Conservation (phyloP, 2,888 invertebrate species). For the Callosobruchus maculatus region DNA sequence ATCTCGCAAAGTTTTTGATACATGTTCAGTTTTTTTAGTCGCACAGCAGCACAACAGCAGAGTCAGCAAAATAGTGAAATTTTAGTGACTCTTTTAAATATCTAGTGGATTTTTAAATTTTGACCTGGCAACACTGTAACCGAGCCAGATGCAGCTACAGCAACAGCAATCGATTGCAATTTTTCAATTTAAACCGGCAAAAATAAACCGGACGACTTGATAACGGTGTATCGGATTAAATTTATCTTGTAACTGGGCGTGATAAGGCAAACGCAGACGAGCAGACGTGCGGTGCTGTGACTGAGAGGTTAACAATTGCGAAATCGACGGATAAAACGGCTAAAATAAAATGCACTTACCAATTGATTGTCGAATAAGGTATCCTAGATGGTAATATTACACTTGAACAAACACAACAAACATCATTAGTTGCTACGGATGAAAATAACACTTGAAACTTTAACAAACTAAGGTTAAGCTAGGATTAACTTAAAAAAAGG, state of each 20-base stretch:
- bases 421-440: slow-evolving; percentile 36
- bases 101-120: too few species aligned
- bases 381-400: slow-evolving; percentile 36
- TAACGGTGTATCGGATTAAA: not conserved
- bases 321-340: not conserved
- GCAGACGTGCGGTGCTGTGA: not conserved
- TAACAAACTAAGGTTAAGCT: slow-evolving; percentile 12
- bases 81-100: too few species aligned
- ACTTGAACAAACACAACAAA: slow-evolving; percentile 49
- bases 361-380: slow-evolving; percentile 32
- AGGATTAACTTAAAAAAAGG: slow-evolving; percentile 15
- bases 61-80: too few species aligned
- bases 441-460: slow-evolving; percentile 21
- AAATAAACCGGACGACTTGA: not conserved
- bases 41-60: too few species aligned
- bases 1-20: too few species aligned
- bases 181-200: not conserved
- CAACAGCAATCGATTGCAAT: not conserved
- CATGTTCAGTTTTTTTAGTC: too few species aligned
- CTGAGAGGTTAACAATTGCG: not conserved
- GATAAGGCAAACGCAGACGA: not conserved
- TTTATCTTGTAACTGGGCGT: not conserved
- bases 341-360: slow-evolving; percentile 34
- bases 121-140: too few species aligned
- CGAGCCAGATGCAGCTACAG: not conserved